These are phyloP conservation scores for Scolopax bukidnonensis DNA, from an alignment of 2,797 vertebrate genomes.

Conservation along the genomic window DNA sequence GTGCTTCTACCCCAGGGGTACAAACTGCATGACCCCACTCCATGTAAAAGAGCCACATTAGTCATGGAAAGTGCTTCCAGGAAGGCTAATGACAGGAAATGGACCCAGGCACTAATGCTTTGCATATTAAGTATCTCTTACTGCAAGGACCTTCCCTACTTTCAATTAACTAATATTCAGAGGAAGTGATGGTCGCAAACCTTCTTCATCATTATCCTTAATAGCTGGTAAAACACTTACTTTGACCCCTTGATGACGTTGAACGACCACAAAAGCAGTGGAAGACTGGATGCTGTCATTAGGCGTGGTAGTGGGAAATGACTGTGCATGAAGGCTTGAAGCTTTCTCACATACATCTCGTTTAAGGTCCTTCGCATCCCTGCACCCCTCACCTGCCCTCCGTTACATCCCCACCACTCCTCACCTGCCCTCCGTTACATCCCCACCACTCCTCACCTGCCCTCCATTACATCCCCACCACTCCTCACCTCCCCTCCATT, in stretches of 20 bases:
- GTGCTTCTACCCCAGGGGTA: neutral
- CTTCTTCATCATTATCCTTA: neutral
- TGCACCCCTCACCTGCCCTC: neutral
- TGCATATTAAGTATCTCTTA: conserved; percentile 13
- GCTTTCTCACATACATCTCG: neutral
- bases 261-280: neutral
- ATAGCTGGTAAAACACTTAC: neutral
- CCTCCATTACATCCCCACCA: fast-evolving
- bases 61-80: neutral
- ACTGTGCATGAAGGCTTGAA: fast-evolving
- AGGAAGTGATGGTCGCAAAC: neutral
- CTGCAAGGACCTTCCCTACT: neutral
- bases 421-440: too few relatives aligned
- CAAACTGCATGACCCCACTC: neutral
- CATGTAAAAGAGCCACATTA: neutral
- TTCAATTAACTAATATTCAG: conserved; percentile 18
- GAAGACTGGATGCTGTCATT: neutral
- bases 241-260: neutral
- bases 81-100: conserved; percentile 45
- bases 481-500: too few relatives aligned
- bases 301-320: neutral
- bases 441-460: too few relatives aligned
- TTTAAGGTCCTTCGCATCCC: neutral
- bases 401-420: too few relatives aligned
- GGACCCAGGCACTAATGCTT: neutral